Evolutionary conservation across 2,797 vertebrate genomes (phyloP).

Genomic region (Brachyalestes nurse): DNA sequence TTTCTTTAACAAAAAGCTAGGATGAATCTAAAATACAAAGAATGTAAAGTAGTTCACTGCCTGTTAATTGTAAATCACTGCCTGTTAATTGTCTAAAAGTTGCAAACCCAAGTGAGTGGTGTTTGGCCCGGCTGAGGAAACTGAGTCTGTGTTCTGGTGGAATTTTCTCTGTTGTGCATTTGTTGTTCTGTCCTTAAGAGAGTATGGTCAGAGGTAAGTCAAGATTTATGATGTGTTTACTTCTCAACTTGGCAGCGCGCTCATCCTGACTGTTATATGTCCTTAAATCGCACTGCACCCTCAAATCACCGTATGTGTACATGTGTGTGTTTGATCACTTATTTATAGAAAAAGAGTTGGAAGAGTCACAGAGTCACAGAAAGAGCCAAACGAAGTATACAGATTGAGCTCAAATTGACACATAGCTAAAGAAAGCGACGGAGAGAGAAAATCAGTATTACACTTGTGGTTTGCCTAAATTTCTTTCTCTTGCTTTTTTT

Average conservation of each 20-base stretch:
- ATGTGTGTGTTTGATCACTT: constrained; percentile 30
- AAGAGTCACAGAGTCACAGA: constrained; percentile 17
- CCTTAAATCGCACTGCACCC: background rate
- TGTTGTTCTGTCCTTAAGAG: constrained; percentile 14
- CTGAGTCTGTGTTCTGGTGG: background rate
- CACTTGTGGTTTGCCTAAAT: constrained; percentile 42
- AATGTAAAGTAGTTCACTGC: background rate
- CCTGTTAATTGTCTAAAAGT: background rate
- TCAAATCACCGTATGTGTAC: background rate
- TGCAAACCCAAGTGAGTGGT: background rate
- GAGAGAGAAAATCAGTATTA: constrained; percentile 34
- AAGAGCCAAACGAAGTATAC: background rate
- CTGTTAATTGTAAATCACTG: background rate
- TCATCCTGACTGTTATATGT: constrained; percentile 1
- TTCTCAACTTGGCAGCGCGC: background rate
- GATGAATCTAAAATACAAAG: background rate
- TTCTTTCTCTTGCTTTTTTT: constrained; percentile 13
- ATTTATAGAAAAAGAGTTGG: constrained; percentile 9
- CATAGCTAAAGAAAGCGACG: constrained; percentile 40
- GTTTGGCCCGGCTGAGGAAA: background rate
- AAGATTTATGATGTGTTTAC: constrained; percentile 49
- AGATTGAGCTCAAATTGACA: constrained; percentile 24
- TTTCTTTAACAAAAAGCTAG: background rate
- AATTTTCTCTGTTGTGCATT: background rate
- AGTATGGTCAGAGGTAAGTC: constrained; percentile 31